A percentile compares a stretch with the other conserved stretches of the same genome.
Conservation (phyloP, 2,888 invertebrate genomes). For the Pogonocherus hispidulus region DNA sequence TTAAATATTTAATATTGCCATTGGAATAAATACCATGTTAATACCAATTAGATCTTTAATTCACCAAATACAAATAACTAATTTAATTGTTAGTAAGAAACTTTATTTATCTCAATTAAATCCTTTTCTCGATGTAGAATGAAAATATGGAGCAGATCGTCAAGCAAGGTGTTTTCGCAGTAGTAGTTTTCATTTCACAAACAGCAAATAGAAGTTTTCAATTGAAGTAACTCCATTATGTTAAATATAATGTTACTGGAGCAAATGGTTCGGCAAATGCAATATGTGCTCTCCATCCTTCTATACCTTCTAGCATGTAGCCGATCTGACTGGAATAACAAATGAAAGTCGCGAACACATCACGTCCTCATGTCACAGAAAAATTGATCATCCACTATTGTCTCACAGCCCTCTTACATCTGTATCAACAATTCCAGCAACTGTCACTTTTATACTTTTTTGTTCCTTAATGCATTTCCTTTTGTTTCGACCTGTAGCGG, state of each 20-base stretch:
- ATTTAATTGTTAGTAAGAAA: no score
- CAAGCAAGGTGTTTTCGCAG: no score
- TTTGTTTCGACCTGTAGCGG: not conserved
- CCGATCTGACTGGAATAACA: constrained; percentile 18
- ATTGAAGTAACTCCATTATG: constrained; percentile 14
- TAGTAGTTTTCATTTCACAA: not conserved
- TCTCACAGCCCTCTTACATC: constrained; percentile 2
- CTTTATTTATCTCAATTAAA: no score
- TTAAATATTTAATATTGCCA: no score
- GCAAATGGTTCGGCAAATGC: constrained; percentile 25
- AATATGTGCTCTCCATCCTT: constrained; percentile 17
- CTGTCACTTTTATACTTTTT: not conserved
- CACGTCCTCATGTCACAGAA: constrained; percentile 18
- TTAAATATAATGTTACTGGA: constrained; percentile 15
- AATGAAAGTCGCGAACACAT: constrained; percentile 1
- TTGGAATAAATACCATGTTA: no score
- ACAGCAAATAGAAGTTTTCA: constrained; percentile 12
- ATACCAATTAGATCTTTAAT: no score
- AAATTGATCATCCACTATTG: constrained; percentile 24
- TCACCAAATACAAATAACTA: no score
- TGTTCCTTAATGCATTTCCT: not conserved
- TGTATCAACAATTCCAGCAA: constrained; percentile 12
- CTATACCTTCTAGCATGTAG: constrained; percentile 8
- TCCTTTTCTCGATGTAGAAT: no score
- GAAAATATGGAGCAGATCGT: no score